Percentiles rank a stretch among this genome's conserved stretches.
These are phyloP conservation scores for Oceanodroma tethys DNA, from an alignment of 2,113 vertebrate species.

Conservation along the genomic window DNA sequence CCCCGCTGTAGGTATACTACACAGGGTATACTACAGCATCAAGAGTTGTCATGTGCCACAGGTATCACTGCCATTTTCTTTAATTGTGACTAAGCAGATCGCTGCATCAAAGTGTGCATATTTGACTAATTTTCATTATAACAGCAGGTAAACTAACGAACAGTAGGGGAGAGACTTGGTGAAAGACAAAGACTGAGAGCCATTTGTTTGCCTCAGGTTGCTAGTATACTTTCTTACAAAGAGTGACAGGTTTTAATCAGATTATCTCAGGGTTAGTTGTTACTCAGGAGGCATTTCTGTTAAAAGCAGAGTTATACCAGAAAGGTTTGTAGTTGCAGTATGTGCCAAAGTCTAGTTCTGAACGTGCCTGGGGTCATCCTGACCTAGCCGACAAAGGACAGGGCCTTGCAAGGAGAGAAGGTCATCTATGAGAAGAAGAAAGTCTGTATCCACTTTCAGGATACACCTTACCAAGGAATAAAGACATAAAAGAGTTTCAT, in stretches of 20 bases:
- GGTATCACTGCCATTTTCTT: not conserved
- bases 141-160: not conserved
- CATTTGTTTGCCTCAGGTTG: not conserved
- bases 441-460: not conserved
- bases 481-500: not conserved
- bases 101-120: not conserved
- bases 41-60: not conserved
- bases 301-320: not conserved
- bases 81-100: not conserved
- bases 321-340: not conserved
- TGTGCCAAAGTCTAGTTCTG: not conserved
- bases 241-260: not conserved
- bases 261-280: not conserved
- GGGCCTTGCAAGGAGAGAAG: not conserved
- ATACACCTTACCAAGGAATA: not conserved
- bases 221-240: not conserved
- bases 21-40: not conserved
- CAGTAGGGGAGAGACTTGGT: not conserved
- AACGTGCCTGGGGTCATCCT: not conserved
- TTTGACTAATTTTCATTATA: not conserved
- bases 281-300: not conserved
- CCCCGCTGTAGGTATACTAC: accelerated
- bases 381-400: not conserved
- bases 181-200: not conserved
- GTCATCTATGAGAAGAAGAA: not conserved